Percentiles rank a stretch among this genome's conserved stretches.
phyloP scores from a whole-genome alignment of 2,113 vertebrate species.

The Ginglymostoma cirratum region DNA sequence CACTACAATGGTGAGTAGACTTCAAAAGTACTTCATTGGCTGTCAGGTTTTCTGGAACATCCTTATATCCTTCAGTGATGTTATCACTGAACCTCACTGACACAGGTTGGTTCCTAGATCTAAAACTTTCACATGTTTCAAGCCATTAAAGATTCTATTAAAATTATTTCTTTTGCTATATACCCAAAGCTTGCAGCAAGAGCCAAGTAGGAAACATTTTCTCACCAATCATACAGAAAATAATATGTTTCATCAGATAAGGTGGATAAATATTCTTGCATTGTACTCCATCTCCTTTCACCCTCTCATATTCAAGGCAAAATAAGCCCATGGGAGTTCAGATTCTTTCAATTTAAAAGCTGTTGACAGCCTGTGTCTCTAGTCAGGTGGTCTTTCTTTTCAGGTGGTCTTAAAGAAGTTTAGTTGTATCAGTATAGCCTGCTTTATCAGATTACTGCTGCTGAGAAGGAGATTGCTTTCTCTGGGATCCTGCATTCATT shows the following conservation, averaged over 20 bases:
- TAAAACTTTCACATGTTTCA: background rate
- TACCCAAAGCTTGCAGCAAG: background rate
- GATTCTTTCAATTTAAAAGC: slow-evolving; percentile 16
- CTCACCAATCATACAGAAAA: too few species aligned
- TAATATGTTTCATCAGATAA: background rate
- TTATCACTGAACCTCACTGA: too few species aligned
- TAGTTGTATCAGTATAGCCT: background rate
- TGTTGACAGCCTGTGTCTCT: background rate
- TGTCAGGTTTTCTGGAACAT: background rate
- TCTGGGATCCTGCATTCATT: background rate
- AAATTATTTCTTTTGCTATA: background rate
- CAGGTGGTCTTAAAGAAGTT: background rate
- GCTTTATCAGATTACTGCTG: slow-evolving; percentile 16
- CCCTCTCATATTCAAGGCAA: background rate
- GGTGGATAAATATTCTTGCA: background rate
- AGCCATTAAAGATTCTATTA: background rate
- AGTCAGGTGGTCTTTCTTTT: slow-evolving; percentile 1
- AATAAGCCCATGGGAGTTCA: background rate
- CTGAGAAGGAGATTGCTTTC: background rate
- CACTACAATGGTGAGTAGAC: background rate
- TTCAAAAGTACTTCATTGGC: background rate
- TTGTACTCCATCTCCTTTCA: background rate
- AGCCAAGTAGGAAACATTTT: background rate
- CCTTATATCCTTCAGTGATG: too few species aligned
- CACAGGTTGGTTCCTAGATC: too few species aligned